A percentile compares a stretch with the other conserved stretches of the same genome.
These are phyloP conservation scores for Brachyhypopomus occidentalis DNA, from an alignment of 2,113 vertebrate species.

Conservation along the genomic window DNA sequence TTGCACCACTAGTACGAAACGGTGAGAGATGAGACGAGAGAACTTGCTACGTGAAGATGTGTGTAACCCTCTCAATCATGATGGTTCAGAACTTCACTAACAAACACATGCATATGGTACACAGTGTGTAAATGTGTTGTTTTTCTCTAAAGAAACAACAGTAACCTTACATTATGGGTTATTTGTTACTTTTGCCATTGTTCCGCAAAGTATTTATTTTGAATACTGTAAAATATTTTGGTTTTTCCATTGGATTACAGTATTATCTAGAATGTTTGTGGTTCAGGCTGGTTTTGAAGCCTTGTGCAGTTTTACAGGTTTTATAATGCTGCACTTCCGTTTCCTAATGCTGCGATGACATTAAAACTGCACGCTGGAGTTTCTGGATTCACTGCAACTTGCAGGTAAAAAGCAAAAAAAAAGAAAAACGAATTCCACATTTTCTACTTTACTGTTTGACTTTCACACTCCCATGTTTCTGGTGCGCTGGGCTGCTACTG, in stretches of 20 bases:
- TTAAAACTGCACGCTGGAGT: no score
- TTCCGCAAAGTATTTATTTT: conserved; percentile 24
- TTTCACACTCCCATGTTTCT: conserved; percentile 8
- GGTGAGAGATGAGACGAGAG: no score
- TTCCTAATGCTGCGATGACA: background rate
- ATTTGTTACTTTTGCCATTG: conserved; percentile 1
- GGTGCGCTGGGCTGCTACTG: conserved; percentile 30
- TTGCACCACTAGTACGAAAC: background rate
- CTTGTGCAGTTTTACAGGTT: background rate
- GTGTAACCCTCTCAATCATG: background rate
- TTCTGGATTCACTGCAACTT: no score
- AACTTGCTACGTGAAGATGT: background rate
- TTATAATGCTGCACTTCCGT: conserved; percentile 17
- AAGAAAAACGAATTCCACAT: background rate
- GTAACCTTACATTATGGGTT: background rate
- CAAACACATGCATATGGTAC: background rate
- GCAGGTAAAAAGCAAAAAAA: no score
- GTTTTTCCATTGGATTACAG: background rate
- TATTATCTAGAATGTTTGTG: background rate
- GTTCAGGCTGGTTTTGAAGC: background rate
- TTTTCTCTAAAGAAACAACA: background rate
- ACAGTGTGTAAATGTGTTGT: background rate
- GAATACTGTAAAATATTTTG: background rate
- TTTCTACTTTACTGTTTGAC: background rate
- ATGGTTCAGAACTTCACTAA: no score